Evolutionary conservation across 2,113 vertebrate species (phyloP).

Genomic region (Oncorhynchus nerka): DNA sequence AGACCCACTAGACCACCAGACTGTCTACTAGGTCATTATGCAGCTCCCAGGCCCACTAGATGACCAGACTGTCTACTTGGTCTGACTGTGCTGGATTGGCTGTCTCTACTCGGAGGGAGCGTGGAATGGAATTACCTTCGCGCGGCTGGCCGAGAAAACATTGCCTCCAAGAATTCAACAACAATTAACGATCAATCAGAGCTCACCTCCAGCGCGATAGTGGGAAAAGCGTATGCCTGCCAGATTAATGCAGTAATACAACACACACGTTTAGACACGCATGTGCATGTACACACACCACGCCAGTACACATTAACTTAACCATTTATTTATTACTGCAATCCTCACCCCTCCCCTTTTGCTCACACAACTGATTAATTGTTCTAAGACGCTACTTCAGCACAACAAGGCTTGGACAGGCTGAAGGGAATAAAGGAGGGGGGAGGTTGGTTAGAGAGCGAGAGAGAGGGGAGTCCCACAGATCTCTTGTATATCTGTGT

Average conservation of each 20-base stretch:
- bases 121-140: not conserved
- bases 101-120: not conserved
- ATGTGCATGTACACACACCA: not conserved
- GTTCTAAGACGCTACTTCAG: constrained; percentile 6
- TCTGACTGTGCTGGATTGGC: not conserved
- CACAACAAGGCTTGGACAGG: not conserved
- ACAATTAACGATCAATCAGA: not conserved
- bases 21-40: too few species aligned
- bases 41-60: too few species aligned
- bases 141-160: not conserved
- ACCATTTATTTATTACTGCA: not conserved
- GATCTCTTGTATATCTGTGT: too few species aligned
- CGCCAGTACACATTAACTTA: not conserved
- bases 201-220: not conserved
- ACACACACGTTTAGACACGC: not conserved
- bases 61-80: not conserved
- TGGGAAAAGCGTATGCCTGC: not conserved
- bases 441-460: not conserved
- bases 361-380: not conserved
- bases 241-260: not conserved
- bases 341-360: not conserved
- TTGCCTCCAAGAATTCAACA: not conserved
- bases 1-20: too few species aligned
- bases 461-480: not conserved
- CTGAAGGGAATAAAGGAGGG: not conserved